These are phyloP conservation scores for Agrilus biguttatus DNA, from an alignment of 2,888 invertebrate genomes.

Conservation along the genomic window DNA sequence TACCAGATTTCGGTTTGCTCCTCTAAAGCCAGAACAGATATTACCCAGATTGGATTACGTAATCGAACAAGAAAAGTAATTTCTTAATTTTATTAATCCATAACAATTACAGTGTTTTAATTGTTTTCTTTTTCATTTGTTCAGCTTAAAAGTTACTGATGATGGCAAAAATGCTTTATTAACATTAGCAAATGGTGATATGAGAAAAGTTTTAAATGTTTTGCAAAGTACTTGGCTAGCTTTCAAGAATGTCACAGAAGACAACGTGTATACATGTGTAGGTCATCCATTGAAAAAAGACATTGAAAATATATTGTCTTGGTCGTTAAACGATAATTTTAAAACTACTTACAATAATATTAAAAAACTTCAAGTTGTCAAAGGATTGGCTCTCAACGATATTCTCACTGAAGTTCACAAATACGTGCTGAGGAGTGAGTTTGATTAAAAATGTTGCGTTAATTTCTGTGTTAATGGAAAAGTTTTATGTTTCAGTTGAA, in stretches of 20 bases:
- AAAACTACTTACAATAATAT: constrained; percentile 61
- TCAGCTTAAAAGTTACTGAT: constrained; percentile 66
- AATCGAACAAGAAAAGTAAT: constrained; percentile 66
- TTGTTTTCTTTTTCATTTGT: too few species aligned
- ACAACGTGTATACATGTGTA: constrained; percentile 88
- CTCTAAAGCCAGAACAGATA: constrained; percentile 73
- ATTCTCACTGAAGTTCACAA: constrained; percentile 84
- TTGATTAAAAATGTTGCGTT: constrained; percentile 1
- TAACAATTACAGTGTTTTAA: too few species aligned
- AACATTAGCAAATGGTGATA: constrained; percentile 87
- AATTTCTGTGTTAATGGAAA: constrained; percentile 3
- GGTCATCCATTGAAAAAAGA: constrained; percentile 89
- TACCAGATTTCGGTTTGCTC: constrained; percentile 91
- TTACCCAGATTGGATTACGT: constrained; percentile 78
- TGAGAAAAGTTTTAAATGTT: constrained; percentile 94
- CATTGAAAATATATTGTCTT: constrained; percentile 75
- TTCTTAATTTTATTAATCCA: constrained; percentile 3
- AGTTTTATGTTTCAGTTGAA: constrained; percentile 53
- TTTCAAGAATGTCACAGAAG: constrained; percentile 75
- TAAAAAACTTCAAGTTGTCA: constrained; percentile 68
- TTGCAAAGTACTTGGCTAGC: constrained; percentile 94
- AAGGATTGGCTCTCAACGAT: constrained; percentile 87
- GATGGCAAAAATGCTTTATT: constrained; percentile 84
- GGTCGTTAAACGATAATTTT: constrained; percentile 69
- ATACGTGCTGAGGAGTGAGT: constrained; percentile 75